Conservation (phyloP, 2,113 vertebrate genomes). For the Ceyx margarethae region DNA sequence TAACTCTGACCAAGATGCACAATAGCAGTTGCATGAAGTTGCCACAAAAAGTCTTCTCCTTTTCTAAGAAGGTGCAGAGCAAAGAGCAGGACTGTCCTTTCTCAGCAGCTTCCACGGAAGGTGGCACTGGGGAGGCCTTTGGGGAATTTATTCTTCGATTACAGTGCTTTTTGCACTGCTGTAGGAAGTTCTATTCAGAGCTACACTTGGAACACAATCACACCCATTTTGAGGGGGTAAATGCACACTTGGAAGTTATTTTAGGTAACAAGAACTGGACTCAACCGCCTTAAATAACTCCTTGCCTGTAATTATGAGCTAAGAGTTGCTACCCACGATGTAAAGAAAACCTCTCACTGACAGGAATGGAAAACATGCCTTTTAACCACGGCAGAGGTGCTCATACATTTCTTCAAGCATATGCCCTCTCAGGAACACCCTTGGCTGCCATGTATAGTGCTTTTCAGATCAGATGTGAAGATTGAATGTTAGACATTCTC, state of each 20-base stretch:
- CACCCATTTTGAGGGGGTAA: neutral
- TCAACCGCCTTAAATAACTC: conserved; percentile 3
- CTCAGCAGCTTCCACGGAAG: neutral
- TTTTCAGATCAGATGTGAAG: neutral
- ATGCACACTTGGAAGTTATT: neutral
- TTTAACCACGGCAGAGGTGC: neutral
- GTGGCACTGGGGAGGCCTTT: neutral
- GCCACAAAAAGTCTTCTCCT: neutral
- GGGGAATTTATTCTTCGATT: neutral
- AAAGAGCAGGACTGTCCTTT: neutral
- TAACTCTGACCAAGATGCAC: neutral
- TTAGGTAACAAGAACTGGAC: conserved; percentile 3
- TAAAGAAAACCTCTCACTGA: neutral
- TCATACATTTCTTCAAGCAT: neutral
- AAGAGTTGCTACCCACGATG: neutral
- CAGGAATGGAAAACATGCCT: neutral
- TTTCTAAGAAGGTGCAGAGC: neutral
- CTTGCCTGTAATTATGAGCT: conserved; percentile 27
- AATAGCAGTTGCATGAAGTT: neutral
- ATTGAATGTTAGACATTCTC: fast-evolving
- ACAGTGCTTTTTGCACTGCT: neutral
- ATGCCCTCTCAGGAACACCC: neutral
- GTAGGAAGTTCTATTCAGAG: neutral
- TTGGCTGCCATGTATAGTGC: neutral
- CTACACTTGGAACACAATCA: neutral